Evolutionary conservation across 37 sponge, comb jelly and placozoan species (phyloP), one percentile per base, ranked within the genome.

Genomic region (Dysidea cf. avara): DNA sequence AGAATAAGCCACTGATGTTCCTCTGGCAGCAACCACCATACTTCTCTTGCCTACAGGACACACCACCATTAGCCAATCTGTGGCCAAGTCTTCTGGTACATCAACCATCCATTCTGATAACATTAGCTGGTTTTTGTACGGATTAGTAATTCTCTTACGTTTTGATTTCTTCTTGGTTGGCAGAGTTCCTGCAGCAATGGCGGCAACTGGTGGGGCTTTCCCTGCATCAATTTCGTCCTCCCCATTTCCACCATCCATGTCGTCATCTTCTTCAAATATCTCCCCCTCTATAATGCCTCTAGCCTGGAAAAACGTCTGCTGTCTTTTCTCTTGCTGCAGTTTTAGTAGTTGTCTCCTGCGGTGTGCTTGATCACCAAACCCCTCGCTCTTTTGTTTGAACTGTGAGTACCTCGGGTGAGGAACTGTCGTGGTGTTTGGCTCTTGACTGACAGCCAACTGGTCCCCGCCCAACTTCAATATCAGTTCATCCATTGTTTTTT

Each of bases 21-120:
- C 88, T 71, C 55, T 69, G 13, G 75, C 39, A 0, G 99, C 86
- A 13, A 97, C 78, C 0, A 97, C 81, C 31, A 97, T 60, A 61
- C 85, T 65, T 14, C 99, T 64, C 56, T 78, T 88, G 13, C 95
- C 99, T 25, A 94, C 66, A 7, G 99, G 99, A 24, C 90, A 88
- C 25, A 94, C 74, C 34, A 83, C 63, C 60, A 82, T 69, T 17
- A 80, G 50, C 99, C 99, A 97, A 29, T 80, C 71, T 16, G 77
- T 67, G 14, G 53, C 70, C 29, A 97, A 89, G 68, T 97, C 90
- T 11, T 28, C 60, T 3, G 99, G 95, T 7, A 88, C 78, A 63
- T 97, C 95, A 20, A 82, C 85, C 50, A 97, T 35, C 95, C 95
- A 94, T 69, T 97, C 99, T 3, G 95, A 94, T 36, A 94, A 59